Evolutionary conservation across 1,140 invertebrate species (phyloP), one percentile per base, ranked within the genome.

Genomic region (Hyles euphorbiae): DNA sequence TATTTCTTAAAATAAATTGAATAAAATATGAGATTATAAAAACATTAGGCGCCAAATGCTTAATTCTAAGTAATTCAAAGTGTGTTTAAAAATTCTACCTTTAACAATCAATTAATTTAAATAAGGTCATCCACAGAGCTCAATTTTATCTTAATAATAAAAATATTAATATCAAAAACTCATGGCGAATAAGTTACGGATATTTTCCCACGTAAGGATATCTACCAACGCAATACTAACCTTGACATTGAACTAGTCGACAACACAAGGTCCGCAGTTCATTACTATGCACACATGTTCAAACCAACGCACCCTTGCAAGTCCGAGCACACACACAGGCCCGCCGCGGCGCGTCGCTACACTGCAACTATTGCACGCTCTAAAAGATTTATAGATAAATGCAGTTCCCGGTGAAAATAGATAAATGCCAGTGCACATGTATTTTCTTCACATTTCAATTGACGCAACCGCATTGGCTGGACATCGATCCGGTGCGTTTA

Each of bases 371-470:
- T 89, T 85, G 85, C 89, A 90, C 88, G 89, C 89, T 89, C 87
- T 89, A 84, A 90, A 89, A 89, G 83, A 83, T 90, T 89, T 86
- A 88, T 88, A 88, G 83, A 88, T 88, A 88, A 88, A 78, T 81
- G 86, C 75, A 82, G 83, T 87, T 83, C 81, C 83, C 85, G 86
- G 88, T 86, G 88, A 90, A 89, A 89, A 88, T 90, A 83, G 84
- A 90, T 90, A 90, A 90, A 90, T 89, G 87, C 78, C 79, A 80
- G 78, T 81, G 84, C 77, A 72, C 81, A 82, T 79, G 76, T 82
- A 71, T 78, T 80, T 77, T 79, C 77, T 80, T 70, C 81, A 87
- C 88, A 90, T 88, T 87, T 81, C 87, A 80, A 78, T 81, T 79
- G 74, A 75, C 78, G 81, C 84, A 78, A 78, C 70, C 78, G 83